phyloP scores from a whole-genome alignment of 1,140 invertebrate species.

The Octopus bimaculoides region DNA sequence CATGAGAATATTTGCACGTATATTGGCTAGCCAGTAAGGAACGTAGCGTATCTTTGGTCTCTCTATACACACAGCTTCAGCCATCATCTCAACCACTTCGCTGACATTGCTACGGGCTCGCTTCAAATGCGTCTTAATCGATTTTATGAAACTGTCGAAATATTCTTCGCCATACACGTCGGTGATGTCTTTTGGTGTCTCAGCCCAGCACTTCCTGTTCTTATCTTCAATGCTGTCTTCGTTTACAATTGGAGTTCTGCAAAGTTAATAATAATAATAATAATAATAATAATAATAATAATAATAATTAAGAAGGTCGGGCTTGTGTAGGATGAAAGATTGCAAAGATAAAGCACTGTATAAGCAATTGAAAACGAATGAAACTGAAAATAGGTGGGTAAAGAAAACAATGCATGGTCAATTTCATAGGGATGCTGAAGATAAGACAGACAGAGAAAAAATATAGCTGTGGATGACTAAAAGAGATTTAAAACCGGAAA shows the following conservation, averaged over 20 bases:
- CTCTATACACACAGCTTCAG: conserved; percentile 38
- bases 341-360: no score
- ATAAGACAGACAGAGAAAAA: no score
- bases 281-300: no score
- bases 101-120: conserved; percentile 40
- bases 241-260: conserved; percentile 46
- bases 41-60: conserved; percentile 42
- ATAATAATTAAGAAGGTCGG: no score
- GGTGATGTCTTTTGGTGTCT: conserved; percentile 46
- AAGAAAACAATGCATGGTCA: no score
- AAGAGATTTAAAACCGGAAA: no score
- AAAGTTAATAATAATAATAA: conserved; percentile 14
- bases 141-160: conserved; percentile 44
- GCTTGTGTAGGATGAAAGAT: no score
- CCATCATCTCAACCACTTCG: conserved; percentile 47
- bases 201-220: conserved; percentile 48
- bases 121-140: conserved; percentile 38
- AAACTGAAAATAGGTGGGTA: no score
- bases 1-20: conserved; percentile 36
- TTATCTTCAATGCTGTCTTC: conserved; percentile 38
- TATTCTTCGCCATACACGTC: conserved; percentile 50
- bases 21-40: conserved; percentile 36
- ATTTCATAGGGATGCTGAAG: no score
- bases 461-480: no score
- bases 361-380: no score